These are phyloP conservation scores for Hypothenemus hampei DNA, from an alignment of 1,140 invertebrate species.

Conservation along the genomic window DNA sequence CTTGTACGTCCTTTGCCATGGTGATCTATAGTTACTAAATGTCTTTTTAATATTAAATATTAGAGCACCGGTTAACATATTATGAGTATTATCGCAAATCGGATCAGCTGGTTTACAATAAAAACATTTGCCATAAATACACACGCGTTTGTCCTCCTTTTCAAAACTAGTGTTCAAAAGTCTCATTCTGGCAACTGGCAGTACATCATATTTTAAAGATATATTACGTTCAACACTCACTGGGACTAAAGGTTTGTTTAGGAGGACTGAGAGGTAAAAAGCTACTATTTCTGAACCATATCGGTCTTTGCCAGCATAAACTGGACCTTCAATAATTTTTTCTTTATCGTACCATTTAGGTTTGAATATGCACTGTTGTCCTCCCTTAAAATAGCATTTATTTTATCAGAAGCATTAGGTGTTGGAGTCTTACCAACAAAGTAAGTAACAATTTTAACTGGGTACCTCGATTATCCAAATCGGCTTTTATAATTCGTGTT, in stretches of 20 bases:
- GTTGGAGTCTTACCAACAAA: slow-evolving; percentile 53
- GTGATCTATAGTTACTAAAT: slow-evolving; percentile 67
- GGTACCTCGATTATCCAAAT: slow-evolving; percentile 75
- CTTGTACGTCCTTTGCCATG: slow-evolving; percentile 86
- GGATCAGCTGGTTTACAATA: slow-evolving; percentile 79
- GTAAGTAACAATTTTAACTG: slow-evolving; percentile 83
- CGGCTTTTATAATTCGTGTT: slow-evolving; percentile 66
- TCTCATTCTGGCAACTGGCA: slow-evolving; percentile 61
- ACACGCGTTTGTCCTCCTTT: slow-evolving; percentile 55
- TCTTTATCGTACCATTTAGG: slow-evolving; percentile 81
- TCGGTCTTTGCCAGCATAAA: slow-evolving; percentile 85
- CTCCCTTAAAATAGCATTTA: slow-evolving; percentile 49
- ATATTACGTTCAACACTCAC: slow-evolving; percentile 73
- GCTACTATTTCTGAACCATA: slow-evolving; percentile 93
- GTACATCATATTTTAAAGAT: slow-evolving; percentile 68
- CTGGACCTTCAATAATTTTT: slow-evolving; percentile 68
- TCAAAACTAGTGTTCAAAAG: slow-evolving; percentile 57
- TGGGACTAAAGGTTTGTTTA: slow-evolving; percentile 74
- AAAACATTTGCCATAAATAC: slow-evolving; percentile 85
- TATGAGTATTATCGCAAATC: slow-evolving; percentile 68
- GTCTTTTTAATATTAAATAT: slow-evolving; percentile 75
- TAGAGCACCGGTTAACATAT: slow-evolving; percentile 72
- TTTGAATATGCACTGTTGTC: slow-evolving; percentile 81
- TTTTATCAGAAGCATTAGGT: background rate
- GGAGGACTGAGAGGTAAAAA: slow-evolving; percentile 80